Base-by-base conservation (phyloP, 2,888 invertebrate genomes). In the Cheilosia variabilis region DNA sequence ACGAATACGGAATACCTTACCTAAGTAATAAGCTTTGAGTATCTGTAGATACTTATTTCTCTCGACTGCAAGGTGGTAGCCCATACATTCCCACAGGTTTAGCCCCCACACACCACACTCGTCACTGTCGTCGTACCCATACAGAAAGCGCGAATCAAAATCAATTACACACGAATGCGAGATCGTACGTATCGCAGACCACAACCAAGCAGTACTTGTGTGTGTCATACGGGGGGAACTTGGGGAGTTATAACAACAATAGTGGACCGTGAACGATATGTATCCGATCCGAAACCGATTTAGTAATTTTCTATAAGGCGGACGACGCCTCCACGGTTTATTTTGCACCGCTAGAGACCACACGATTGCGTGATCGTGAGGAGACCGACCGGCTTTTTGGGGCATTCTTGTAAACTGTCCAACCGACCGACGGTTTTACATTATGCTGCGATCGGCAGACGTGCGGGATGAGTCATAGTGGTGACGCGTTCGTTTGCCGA, bases 81-180 rank as follows among this genome's bases (percentile, higher is more conserved):
- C 50, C 60, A 72, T 83, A 77, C 73, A 84, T 79, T 84, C 86
- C 76, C 81, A 68, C 75, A 63, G 60, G 81, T 68, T 72, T 77
- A 81, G 71, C 81, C 86, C 86, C 80, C 86, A 31, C 80, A 62
- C 86, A 81, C 80, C 86, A 31, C 80, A 62, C 53, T 62, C 45
- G 45, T 15, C 45, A 41, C 58, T 34, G 9, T n/a, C 66, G 62
- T 41, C 60, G 41, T 43, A 72, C 65, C 62, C 69, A 77, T 66
- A 76, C 81, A 76, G 37, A 52, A 52, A 81, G 55, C 66, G 45
- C 31, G 50, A 77, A 55, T 77, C 65, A 53, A 63, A 83, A 68
- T 68, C 79, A 79, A 75, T 58, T 65, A 75, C 81, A 58, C 27
- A 57, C 69, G 31, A 72, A 62, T 50, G 60, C 55, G 15, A 53